Conservation (phyloP, 1,140 invertebrate genomes). For the Anthonomus grandis region DNA sequence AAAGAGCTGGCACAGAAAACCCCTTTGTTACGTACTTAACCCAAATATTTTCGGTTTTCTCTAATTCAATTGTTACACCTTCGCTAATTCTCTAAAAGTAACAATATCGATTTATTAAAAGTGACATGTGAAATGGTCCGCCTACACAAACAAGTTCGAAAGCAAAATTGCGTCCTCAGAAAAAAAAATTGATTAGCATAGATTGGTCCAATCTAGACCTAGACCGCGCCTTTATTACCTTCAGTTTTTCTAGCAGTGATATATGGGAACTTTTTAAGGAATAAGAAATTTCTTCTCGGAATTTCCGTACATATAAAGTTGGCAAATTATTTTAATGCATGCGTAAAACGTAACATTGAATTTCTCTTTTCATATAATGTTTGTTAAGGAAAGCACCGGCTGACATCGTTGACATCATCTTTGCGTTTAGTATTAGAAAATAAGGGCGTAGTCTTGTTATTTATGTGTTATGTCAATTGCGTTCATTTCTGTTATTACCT, state of each 20-base stretch:
- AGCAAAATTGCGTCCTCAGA: too few species aligned
- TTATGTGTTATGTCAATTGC: too few species aligned
- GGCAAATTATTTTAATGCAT: conserved; percentile 6
- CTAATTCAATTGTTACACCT: neutral
- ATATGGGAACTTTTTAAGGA: neutral
- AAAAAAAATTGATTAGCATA: neutral
- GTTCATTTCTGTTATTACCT: too few species aligned
- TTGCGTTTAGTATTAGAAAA: too few species aligned
- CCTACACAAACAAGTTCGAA: too few species aligned
- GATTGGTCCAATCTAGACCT: neutral
- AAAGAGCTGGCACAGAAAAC: neutral
- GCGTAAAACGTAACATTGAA: conserved; percentile 5
- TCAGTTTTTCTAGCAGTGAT: too few species aligned
- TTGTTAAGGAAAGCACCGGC: too few species aligned
- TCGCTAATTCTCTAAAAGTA: neutral
- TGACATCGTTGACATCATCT: too few species aligned
- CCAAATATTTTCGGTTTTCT: neutral
- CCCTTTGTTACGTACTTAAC: neutral
- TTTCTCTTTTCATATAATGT: neutral
- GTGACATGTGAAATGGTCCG: too few species aligned
- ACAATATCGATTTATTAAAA: neutral
- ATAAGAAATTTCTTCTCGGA: neutral
- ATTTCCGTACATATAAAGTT: neutral
- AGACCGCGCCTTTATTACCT: neutral
- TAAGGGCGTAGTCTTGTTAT: too few species aligned